These are phyloP conservation scores for Cyclargus thomasi DNA, from an alignment of 1,140 invertebrate genomes.

Conservation along the genomic window DNA sequence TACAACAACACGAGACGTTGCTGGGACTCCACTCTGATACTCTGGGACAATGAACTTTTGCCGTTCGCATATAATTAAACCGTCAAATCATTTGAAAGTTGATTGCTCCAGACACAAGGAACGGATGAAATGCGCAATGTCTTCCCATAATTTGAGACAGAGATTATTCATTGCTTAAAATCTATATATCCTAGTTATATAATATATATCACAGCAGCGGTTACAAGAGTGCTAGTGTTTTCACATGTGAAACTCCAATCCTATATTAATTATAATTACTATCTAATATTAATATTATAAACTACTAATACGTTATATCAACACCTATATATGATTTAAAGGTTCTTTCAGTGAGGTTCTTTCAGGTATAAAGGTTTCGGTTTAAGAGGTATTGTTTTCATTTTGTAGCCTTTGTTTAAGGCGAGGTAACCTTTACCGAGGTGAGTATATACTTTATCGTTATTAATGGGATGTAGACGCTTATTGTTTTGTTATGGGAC, in stretches of 20 bases:
- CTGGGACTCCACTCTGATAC: conserved; percentile 48
- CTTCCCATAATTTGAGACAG: conserved; percentile 72
- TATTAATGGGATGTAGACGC: conserved; percentile 22
- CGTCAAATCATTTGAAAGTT: conserved; percentile 36
- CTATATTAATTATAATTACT: conserved; percentile 62
- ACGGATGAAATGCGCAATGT: conserved; percentile 75
- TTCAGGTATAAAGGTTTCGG: conserved; percentile 59
- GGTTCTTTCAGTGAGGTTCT: conserved; percentile 52
- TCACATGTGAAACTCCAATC: conserved; percentile 73
- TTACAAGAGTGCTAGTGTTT: conserved; percentile 73
- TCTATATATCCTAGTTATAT: conserved; percentile 64
- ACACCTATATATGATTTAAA: conserved; percentile 47
- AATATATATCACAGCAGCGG: conserved; percentile 65
- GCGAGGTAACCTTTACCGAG: conserved; percentile 54
- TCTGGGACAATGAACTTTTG: conserved; percentile 60
- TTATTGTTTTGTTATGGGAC: conserved; percentile 44
- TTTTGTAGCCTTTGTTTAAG: conserved; percentile 60
- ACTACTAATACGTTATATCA: conserved; percentile 64
- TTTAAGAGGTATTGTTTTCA: conserved; percentile 47
- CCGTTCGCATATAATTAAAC: not conserved
- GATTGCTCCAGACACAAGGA: conserved; percentile 65
- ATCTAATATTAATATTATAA: conserved; percentile 69
- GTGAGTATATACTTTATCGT: conserved; percentile 49
- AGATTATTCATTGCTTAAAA: conserved; percentile 68
- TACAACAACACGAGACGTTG: conserved; percentile 13